phyloP scores from a whole-genome alignment of 2,888 invertebrate species.

The Polyploca ridens region DNA sequence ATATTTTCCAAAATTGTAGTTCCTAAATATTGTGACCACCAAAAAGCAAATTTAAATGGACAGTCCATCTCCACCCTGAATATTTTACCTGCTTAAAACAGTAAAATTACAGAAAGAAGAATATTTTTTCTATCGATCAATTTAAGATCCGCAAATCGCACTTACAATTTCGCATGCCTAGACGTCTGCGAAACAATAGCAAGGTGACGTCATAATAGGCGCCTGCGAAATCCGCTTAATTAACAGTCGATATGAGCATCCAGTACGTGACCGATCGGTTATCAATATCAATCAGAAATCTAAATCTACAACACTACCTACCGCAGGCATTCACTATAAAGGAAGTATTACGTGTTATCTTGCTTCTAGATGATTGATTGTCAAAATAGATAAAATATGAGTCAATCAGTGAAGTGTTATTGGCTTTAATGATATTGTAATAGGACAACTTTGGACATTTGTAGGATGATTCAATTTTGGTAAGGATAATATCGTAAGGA shows the following conservation, averaged over 20 bases:
- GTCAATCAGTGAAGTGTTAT: constrained; percentile 12
- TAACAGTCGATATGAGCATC: constrained; percentile 58
- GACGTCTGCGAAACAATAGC: constrained; percentile 9
- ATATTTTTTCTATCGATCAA: background rate
- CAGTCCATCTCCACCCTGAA: background rate
- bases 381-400: constrained; percentile 27
- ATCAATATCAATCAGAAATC: constrained; percentile 71
- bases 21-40: background rate
- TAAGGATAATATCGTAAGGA: too few species aligned
- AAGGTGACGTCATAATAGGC: constrained; percentile 67
- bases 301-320: constrained; percentile 69
- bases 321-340: constrained; percentile 60
- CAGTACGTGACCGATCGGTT: constrained; percentile 73
- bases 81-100: background rate
- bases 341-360: constrained; percentile 40
- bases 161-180: constrained; percentile 14
- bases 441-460: background rate
- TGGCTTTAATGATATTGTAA: background rate
- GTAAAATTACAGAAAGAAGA: background rate
- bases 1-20: too few species aligned
- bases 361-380: constrained; percentile 32
- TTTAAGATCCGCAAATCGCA: background rate
- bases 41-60: background rate
- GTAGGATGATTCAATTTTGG: background rate
- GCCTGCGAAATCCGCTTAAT: constrained; percentile 62